Base-by-base conservation (phyloP, 2,888 invertebrate genomes). In the Agrotis ipsilon region DNA sequence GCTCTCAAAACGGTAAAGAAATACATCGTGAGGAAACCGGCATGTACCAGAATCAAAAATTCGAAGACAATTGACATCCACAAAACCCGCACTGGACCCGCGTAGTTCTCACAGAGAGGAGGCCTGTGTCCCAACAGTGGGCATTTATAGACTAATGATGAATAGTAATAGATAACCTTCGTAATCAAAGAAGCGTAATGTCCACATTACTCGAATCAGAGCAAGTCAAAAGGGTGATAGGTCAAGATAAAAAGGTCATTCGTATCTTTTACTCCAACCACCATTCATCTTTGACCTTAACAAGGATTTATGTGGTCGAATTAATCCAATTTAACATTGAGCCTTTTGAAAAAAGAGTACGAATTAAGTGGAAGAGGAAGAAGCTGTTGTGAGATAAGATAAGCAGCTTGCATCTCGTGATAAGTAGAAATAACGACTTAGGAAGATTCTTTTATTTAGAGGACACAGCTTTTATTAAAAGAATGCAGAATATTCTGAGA, bases 281-380 rank as follows among this genome's bases (percentile, higher is more conserved):
- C 68, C 71, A 81, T 77, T 82, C 78, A 77, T 78, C 75, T 72
- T 80, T 86, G 85, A 86, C 83, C 90, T 77, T 89, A 88, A 89
- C 87, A 80, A 78, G 86, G 89, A 92, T 92, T 91, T 90, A 92
- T 90, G 90, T 90, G 89, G 89, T 84, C 76, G 90, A 92, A 91
- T 91, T 92, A 92, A 92, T 90, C 85, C 86, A 88, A 90, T 92
- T 91, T 87, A 90, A 88, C 90, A 88, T 86, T 89, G 89, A 90
- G 87, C 86, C 87, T 81, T 86, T 89, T 88, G 86, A 87, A 89
- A 91, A 92, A 90, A 90, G n/a, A n/a, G 78, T 71, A 74, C 63
- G 84, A 86, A 86, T 83, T 82, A 78, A 85, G 77, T 65, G 72
- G 54, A 74, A 59, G 68, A 61, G 64, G 49, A 70, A 75, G 75